phyloP scores from a whole-genome alignment of 2,888 invertebrate genomes.

The Amiota minor region DNA sequence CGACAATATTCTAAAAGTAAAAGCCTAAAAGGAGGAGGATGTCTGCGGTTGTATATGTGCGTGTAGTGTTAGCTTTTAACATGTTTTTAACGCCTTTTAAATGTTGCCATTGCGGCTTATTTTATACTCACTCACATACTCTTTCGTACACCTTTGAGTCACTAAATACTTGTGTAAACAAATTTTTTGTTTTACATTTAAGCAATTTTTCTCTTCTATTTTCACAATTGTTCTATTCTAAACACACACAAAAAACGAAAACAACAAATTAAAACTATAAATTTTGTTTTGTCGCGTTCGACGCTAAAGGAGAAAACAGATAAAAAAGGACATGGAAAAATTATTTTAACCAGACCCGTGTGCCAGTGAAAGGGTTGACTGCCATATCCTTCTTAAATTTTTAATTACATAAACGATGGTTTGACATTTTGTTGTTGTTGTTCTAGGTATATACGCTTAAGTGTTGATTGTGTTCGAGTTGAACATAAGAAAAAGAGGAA shows the following conservation, averaged over 20 bases:
- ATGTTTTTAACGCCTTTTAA: slow-evolving; percentile 30
- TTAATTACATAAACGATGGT: slow-evolving; percentile 10
- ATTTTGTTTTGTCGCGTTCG: slow-evolving; percentile 1
- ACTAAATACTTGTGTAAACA: slow-evolving; percentile 13
- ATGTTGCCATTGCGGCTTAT: slow-evolving; percentile 28
- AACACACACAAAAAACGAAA: too few species aligned
- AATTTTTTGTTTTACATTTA: background rate
- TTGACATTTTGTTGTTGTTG: slow-evolving; percentile 7
- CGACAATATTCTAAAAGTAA: too few species aligned
- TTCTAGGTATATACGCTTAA: background rate
- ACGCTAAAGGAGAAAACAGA: background rate
- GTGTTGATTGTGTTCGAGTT: background rate
- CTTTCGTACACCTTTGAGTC: slow-evolving; percentile 3
- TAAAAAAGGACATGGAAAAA: background rate
- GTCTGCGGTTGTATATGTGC: background rate
- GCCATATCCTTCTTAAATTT: slow-evolving; percentile 3
- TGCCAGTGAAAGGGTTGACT: background rate
- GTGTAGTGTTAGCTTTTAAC: slow-evolving; percentile 20
- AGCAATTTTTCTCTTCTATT: background rate
- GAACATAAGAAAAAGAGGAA: background rate
- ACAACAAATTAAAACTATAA: slow-evolving; percentile 22
- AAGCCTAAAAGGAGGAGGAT: background rate
- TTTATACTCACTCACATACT: background rate
- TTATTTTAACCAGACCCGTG: background rate
- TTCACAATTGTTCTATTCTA: background rate